Conservation (phyloP, 2,113 vertebrate genomes). For the Riparia riparia region DNA sequence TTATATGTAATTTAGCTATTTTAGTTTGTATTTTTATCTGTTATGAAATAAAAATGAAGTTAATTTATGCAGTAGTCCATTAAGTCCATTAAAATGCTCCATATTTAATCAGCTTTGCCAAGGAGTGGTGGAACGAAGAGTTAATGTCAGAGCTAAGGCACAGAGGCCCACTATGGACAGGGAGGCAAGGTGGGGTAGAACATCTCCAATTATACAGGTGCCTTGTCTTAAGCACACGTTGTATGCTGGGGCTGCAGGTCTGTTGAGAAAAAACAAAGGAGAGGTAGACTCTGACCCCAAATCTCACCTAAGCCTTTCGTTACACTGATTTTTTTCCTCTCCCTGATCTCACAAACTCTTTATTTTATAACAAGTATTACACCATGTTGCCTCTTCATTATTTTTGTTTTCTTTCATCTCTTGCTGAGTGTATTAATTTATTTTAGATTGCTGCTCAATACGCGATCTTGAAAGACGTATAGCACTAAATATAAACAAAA, state of each 20-base stretch:
- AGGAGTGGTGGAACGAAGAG: not conserved
- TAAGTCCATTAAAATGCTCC: not conserved
- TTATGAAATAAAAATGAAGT: not conserved
- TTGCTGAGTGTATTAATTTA: constrained; percentile 8
- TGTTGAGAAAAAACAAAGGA: not conserved
- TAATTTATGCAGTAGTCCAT: not conserved
- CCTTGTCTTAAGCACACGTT: not conserved
- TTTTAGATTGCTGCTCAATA: not conserved
- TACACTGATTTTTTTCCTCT: not conserved
- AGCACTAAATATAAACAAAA: not conserved
- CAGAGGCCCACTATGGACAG: not conserved
- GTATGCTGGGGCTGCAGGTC: not conserved
- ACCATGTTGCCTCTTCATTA: not conserved
- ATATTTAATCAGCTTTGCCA: not conserved
- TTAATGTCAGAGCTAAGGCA: not conserved
- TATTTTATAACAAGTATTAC: not conserved
- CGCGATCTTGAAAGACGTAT: not conserved
- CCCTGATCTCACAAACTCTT: not conserved
- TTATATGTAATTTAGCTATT: not conserved
- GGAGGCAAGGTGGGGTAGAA: not conserved
- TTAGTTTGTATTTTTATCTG: not conserved
- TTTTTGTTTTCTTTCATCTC: constrained; percentile 14
- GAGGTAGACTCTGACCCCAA: not conserved
- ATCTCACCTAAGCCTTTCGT: not conserved
- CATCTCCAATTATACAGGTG: not conserved